A percentile compares a stretch with the other conserved stretches of the same genome.
Evolutionary conservation across 1,140 invertebrate species (phyloP).

Genomic region (Hyles euphorbiae): DNA sequence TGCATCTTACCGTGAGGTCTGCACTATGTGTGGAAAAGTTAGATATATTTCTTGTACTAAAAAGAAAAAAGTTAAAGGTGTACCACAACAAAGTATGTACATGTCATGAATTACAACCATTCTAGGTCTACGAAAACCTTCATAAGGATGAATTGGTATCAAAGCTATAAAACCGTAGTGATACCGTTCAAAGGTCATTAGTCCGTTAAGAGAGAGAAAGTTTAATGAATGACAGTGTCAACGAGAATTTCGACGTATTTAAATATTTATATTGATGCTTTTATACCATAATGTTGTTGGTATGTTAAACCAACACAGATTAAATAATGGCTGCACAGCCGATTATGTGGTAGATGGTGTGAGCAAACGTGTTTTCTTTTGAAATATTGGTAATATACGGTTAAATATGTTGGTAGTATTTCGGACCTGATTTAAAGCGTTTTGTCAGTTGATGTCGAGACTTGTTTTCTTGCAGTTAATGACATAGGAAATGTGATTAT

Average conservation of each 20-base stretch:
- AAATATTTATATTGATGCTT: constrained; percentile 19
- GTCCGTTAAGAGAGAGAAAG: constrained; percentile 29
- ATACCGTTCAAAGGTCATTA: constrained; percentile 8
- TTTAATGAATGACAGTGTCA: constrained; percentile 31
- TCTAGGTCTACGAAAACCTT: neutral
- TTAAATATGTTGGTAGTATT: too few species aligned
- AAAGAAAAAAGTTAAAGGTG: too few species aligned
- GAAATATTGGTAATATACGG: constrained; percentile 3
- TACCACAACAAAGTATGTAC: too few species aligned
- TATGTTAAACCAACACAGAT: constrained; percentile 7
- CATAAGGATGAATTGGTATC: constrained; percentile 7
- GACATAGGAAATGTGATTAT: too few species aligned
- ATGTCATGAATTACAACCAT: constrained; percentile 4
- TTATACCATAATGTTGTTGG: constrained; percentile 7
- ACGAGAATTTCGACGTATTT: constrained; percentile 13
- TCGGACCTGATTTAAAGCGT: too few species aligned
- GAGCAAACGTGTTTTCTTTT: neutral
- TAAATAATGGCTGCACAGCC: constrained; percentile 11
- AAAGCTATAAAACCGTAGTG: constrained; percentile 4
- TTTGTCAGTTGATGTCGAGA: too few species aligned
- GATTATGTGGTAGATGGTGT: constrained; percentile 9
- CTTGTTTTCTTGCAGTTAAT: too few species aligned
- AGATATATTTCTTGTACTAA: too few species aligned
- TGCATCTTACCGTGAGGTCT: too few species aligned
- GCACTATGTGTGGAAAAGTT: too few species aligned